Conservation (phyloP, 2,797 vertebrate genomes). For the Sebastes melanostomus region DNA sequence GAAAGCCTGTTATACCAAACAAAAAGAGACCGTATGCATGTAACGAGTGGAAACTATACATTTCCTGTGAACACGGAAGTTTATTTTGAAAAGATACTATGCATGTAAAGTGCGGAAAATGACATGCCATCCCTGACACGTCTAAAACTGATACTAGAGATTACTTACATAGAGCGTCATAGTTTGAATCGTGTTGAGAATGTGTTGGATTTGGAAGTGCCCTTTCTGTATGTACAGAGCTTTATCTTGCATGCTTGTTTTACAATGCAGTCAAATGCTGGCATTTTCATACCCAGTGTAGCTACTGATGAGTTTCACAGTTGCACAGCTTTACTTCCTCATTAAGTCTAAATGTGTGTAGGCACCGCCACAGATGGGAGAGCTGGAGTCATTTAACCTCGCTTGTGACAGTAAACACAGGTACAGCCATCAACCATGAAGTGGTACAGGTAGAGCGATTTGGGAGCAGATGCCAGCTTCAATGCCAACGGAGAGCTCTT, state of each 20-base stretch:
- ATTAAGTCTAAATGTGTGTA: constrained; percentile 63
- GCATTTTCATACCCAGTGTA: constrained; percentile 41
- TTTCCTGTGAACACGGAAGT: background rate
- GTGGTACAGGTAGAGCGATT: constrained; percentile 1
- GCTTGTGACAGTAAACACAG: constrained; percentile 48
- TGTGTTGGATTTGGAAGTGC: constrained; percentile 7
- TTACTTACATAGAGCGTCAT: background rate
- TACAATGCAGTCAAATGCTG: constrained; percentile 38
- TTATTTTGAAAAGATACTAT: background rate
- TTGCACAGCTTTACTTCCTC: constrained; percentile 45
- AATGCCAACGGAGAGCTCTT: constrained; percentile 5
- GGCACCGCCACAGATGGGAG: constrained; percentile 34
- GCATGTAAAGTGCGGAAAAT: background rate
- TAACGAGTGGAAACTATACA: background rate
- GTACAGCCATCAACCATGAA: constrained; percentile 28
- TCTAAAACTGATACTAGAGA: background rate
- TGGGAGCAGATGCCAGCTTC: constrained; percentile 43
- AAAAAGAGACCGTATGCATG: background rate
- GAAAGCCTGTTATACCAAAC: too few relatives aligned
- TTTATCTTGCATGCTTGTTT: constrained; percentile 47
- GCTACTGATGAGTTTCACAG: constrained; percentile 52
- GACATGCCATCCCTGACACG: background rate
- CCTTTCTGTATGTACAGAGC: background rate
- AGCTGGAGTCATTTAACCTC: constrained; percentile 38
- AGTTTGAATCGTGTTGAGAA: background rate